Percentiles rank a stretch among this genome's conserved stretches.
These are phyloP conservation scores for Caenorhabditis virilis DNA, from an alignment of 2,888 invertebrate genomes.

Conservation along the genomic window DNA sequence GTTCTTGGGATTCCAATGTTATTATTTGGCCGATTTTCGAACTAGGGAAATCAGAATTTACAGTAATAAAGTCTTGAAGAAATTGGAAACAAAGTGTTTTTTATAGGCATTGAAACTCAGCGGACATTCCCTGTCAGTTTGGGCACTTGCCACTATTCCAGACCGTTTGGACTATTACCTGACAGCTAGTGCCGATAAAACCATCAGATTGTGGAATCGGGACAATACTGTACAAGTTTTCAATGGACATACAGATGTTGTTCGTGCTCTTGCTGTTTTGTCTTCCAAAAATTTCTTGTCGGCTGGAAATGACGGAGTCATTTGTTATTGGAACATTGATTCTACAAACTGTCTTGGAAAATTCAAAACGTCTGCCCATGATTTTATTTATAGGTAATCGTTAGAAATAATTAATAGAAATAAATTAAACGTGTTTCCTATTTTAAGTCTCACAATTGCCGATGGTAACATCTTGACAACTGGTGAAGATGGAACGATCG, in stretches of 20 bases:
- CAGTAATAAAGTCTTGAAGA: no score
- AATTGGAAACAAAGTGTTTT: no score
- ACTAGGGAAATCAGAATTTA: constrained; percentile 9
- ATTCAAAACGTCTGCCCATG: constrained; percentile 45
- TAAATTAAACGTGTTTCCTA: no score
- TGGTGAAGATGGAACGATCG: constrained; percentile 59
- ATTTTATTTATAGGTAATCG: constrained; percentile 59
- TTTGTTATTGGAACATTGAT: constrained; percentile 81
- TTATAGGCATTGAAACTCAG: constrained; percentile 72
- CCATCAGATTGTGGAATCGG: constrained; percentile 82
- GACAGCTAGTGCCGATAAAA: constrained; percentile 91
- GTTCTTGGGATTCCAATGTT: constrained; percentile 91
- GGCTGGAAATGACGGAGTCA: constrained; percentile 87
- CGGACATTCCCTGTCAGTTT: constrained; percentile 80
- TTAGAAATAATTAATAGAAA: background rate
- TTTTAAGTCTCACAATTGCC: constrained; percentile 37
- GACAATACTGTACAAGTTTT: constrained; percentile 77
- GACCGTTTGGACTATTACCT: constrained; percentile 71
- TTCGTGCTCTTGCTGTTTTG: constrained; percentile 80
- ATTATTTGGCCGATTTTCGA: constrained; percentile 77
- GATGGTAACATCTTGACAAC: constrained; percentile 46
- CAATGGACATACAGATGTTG: constrained; percentile 81
- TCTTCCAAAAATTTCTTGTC: constrained; percentile 82
- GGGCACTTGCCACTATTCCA: constrained; percentile 74
- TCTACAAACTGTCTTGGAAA: constrained; percentile 78